phyloP scores from a whole-genome alignment of 92 coral and sea anemone species.

The Epizoanthus illoricatus region DNA sequence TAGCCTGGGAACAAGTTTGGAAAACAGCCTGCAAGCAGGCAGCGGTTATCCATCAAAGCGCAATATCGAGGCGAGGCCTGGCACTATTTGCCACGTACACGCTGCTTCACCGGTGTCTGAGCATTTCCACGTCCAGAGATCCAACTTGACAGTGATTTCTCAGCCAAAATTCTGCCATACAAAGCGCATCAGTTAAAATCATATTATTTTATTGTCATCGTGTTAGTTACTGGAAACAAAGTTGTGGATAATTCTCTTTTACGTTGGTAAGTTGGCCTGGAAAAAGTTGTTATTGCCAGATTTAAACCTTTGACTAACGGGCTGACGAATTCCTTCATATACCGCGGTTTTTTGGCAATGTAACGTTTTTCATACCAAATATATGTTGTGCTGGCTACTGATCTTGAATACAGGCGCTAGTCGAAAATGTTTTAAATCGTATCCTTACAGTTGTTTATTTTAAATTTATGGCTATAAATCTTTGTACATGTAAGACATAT shows the following conservation, averaged over 20 bases:
- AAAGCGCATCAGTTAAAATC: not conserved
- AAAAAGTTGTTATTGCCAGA: too few relatives aligned
- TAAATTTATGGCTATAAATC: too few relatives aligned
- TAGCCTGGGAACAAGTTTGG: too few relatives aligned
- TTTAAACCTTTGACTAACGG: too few relatives aligned
- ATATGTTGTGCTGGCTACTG: too few relatives aligned
- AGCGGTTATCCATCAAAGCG: slow-evolving; percentile 30
- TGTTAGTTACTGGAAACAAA: not conserved
- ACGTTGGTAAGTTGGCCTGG: not conserved
- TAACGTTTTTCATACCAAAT: too few relatives aligned
- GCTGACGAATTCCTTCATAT: too few relatives aligned
- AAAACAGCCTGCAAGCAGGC: not conserved
- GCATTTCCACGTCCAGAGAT: slow-evolving; percentile 51
- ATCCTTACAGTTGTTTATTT: too few relatives aligned
- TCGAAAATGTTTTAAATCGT: too few relatives aligned
- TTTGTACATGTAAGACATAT: too few relatives aligned
- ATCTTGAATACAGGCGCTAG: too few relatives aligned
- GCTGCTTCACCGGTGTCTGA: slow-evolving; percentile 48
- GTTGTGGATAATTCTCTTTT: slow-evolving; percentile 12
- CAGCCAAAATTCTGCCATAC: not conserved
- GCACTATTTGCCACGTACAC: slow-evolving; percentile 85
- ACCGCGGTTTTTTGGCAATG: too few relatives aligned
- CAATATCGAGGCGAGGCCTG: slow-evolving; percentile 67
- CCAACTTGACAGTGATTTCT: slow-evolving; percentile 28
- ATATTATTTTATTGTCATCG: not conserved